Evolutionary conservation across 2,113 vertebrate genomes (phyloP), one percentile per base, ranked within the genome.

Genomic region (Kryptolebias marmoratus): DNA sequence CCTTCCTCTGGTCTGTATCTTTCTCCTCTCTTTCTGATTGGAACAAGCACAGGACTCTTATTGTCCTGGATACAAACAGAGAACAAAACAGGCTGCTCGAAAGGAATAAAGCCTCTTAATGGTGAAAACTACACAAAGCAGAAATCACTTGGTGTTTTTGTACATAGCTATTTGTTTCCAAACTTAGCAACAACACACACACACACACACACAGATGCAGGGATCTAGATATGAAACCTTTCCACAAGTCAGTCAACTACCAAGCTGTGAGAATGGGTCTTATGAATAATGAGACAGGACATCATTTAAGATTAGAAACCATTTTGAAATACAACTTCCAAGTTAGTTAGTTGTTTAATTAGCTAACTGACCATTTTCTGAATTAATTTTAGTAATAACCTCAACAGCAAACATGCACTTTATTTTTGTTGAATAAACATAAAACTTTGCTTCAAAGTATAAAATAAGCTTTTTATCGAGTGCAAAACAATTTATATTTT

Each of bases 61-160:
- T 7, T 44, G 28, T 59, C 49, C 61, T 30, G 61, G 11, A 4
- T 42, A 39, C 47, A 50, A 54, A 65, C 15, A 28, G 50, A 42
- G 6, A 11, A 0, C 28, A 61, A 31, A 50, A 76, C 49, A 75
- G 18, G 50, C 68, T 22, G 31, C 61, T 4, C 44, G 15, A 4
- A 13, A 62, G 18, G 5, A 56, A 47, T 16, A 12, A 64, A 67
- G 54, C 32, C 31, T 49, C 47, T 70, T 59, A 71, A 30, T 68
- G 39, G 31, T 1, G 13, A 73, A 73, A 49, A 31, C 63, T 58
- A 39, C 14, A 15, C 28, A 11, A 53, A 74, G 67, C 66, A 36
- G 54, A 22, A 22, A 49, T 36, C 48, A 22, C 56, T 71, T 44
- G 61, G 49, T 67, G 62, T 75, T 76, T 47, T 62, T 61, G 63